Base-by-base conservation (phyloP, 2,797 vertebrate genomes). In the Thaleichthys pacificus region DNA sequence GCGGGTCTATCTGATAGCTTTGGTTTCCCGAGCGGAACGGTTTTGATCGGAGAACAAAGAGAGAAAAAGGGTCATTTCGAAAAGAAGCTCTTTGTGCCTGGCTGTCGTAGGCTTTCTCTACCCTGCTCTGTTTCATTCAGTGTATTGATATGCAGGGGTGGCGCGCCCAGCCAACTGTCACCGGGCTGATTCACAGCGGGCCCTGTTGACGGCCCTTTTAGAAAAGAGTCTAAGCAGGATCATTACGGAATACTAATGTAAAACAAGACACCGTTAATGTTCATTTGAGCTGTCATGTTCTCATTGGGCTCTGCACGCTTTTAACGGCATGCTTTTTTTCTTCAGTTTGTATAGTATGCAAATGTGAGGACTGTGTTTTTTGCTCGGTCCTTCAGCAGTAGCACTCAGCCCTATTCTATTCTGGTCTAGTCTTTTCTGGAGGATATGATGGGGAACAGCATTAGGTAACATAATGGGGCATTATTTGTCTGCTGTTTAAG, bases 381-480 rank as follows among this genome's bases (percentile, higher is more conserved):
- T 3, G 2, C 42, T 11, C 3, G 14, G 42, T 47, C 42, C 42
- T 8, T 47, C 42, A 14, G 1, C 19, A 15, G n/a, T 56, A 7
- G 51, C 19, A 56, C 19, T n/a, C 19, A 56, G 15, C 7, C 42
- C 19, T 54, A 5, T 54, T 54, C 51, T 19, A n/a, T 54, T 54
- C 51, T 56, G 4, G 15, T 56, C 7, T 19, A 4, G n/a, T 56
- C 19, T 56, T 56, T 17, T 56, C 3, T 56, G 26, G 9, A 61
- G 58, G 21, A 61, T 47, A 74, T 71, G 77, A 19, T 87, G 58
- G 7, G 22, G 58, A 61, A 82, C 83, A 86, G 85, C 88, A 88
- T 91, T 90, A 85, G 86, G 88, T 89, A 89, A 84, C 88, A 90
- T 89, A 90, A 90, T 91, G 85, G 83, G 68, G 88, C 84, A 88